phyloP scores from a whole-genome alignment of 2,113 vertebrate genomes.

The Myrmecophaga tridactyla region DNA sequence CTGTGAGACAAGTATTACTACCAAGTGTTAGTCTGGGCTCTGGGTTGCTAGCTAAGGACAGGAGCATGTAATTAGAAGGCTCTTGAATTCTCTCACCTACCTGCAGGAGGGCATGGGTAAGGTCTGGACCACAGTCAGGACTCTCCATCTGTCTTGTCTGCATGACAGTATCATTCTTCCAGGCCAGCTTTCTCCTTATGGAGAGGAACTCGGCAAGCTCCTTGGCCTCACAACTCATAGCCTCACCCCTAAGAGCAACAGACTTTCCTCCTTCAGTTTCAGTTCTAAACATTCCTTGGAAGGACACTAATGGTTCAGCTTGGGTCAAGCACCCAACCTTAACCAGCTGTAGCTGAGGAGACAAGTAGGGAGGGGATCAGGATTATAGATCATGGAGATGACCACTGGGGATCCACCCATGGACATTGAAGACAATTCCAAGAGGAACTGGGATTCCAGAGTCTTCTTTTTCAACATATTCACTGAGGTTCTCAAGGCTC shows the following conservation, averaged over 20 bases:
- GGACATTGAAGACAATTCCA: neutral
- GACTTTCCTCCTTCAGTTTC: neutral
- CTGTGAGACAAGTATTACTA: neutral
- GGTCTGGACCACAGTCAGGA: neutral
- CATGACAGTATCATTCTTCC: neutral
- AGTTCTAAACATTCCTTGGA: neutral
- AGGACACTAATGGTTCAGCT: neutral
- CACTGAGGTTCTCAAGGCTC: neutral
- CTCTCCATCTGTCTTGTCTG: neutral
- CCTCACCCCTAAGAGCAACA: neutral
- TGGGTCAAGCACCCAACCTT: neutral
- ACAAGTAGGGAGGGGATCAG: neutral
- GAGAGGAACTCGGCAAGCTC: neutral
- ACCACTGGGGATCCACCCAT: neutral
- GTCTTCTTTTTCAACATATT: neutral
- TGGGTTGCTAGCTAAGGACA: neutral
- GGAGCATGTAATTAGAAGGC: neutral
- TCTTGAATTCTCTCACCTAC: neutral
- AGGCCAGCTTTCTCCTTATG: neutral
- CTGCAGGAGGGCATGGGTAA: neutral
- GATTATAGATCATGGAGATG: neutral
- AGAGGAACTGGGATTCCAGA: neutral
- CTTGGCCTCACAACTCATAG: neutral
- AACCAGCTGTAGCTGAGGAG: neutral
- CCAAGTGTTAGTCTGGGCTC: neutral